Evolutionary conservation across 37 sponge, comb jelly and placozoan genomes (phyloP), one percentile per base, ranked within the genome.

Genomic region (Mnemiopsis leidyi): DNA sequence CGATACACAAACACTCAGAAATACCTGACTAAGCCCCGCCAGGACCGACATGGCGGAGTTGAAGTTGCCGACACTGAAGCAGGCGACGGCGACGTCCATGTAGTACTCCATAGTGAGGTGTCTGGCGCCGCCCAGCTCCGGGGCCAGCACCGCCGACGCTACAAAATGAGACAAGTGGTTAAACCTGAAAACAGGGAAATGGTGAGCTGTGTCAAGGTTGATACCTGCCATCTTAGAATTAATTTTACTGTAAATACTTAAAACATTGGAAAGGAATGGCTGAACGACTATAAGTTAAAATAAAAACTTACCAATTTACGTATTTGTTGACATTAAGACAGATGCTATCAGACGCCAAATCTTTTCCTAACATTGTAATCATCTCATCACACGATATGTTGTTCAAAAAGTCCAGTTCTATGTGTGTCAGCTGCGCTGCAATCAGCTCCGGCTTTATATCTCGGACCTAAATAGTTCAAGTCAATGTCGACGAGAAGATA

Each of bases 151-250:
- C 3, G 23, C 82, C 7, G 82, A 36, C 9, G 82, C 82, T 29
- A 31, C 36, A 82, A 82, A 82, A 37, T 82, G 82, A 37, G 82
- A 82, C 31, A 82, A 30, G 82, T 82, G 82, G 38, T 82, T 82
- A 23, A 82, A 82, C 75, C 75, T 71, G 75, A n/a, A n/a, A n/a
- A n/a, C n/a, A n/a, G n/a, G n/a, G n/a, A n/a, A n/a, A n/a, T n/a
- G n/a, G n/a, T n/a, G n/a, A n/a, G n/a, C n/a, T n/a, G n/a, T n/a
- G n/a, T n/a, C n/a, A n/a, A n/a, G n/a, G n/a, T n/a, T n/a, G n/a
- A n/a, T n/a, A n/a, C n/a, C n/a, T n/a, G n/a, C n/a, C n/a, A n/a
- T n/a, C n/a, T n/a, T n/a, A n/a, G n/a, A n/a, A n/a, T n/a, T n/a
- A n/a, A n/a, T n/a, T n/a, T n/a, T n/a, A n/a, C n/a, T n/a, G n/a